Evolutionary conservation across 2,113 vertebrate genomes (phyloP).

Genomic region (Malurus cyaneus): DNA sequence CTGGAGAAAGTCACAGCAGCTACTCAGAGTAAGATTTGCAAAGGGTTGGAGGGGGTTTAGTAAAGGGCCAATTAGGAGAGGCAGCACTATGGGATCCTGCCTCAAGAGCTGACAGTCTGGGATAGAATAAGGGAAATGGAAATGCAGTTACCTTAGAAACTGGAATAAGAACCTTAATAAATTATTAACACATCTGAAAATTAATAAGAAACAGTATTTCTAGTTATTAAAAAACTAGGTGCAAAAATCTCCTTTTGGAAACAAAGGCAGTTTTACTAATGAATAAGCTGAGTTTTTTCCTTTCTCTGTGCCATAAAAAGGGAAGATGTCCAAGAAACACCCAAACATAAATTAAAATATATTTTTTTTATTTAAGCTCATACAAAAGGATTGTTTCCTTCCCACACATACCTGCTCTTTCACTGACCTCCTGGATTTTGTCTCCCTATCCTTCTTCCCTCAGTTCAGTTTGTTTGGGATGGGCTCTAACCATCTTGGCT

Average conservation of each 20-base stretch:
- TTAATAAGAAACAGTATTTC: conserved; percentile 80
- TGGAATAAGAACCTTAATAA: conserved; percentile 77
- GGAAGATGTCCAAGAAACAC: conserved; percentile 77
- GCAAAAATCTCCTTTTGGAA: conserved; percentile 79
- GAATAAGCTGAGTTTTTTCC: conserved; percentile 77
- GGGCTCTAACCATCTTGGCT: neutral
- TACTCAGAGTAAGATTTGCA: neutral
- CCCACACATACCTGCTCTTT: neutral
- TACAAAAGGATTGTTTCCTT: neutral
- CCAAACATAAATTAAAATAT: conserved; percentile 7
- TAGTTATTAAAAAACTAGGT: conserved; percentile 83
- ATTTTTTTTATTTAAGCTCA: neutral
- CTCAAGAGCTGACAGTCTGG: neutral
- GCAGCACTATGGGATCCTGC: neutral
- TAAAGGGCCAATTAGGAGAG: neutral
- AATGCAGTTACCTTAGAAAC: neutral
- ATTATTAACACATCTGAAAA: conserved; percentile 80
- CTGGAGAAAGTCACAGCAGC: neutral
- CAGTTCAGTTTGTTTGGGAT: neutral
- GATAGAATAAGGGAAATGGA: neutral
- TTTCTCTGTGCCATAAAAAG: conserved; percentile 81
- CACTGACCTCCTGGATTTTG: neutral
- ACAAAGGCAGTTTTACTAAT: conserved; percentile 77
- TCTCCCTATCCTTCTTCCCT: neutral
- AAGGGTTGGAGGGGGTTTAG: neutral